Evolutionary conservation across 2,113 vertebrate species (phyloP).

Genomic region (Dascyllus trimaculatus): DNA sequence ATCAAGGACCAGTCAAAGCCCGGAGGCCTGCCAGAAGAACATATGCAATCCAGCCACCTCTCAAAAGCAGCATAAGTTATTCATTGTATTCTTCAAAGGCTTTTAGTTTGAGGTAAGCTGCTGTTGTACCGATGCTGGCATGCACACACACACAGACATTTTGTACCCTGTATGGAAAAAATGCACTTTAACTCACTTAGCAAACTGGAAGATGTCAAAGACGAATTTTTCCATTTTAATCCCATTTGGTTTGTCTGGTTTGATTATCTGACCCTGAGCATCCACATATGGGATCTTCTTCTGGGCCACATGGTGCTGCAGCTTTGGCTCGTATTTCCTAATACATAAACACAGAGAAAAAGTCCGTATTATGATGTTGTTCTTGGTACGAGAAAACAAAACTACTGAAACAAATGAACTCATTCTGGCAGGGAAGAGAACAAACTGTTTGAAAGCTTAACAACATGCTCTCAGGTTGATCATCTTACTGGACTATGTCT

Average conservation of each 20-base stretch:
- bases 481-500: constrained; percentile 91
- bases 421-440: neutral
- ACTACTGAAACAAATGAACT: neutral
- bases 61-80: constrained; percentile 21
- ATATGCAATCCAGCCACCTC: constrained; percentile 25
- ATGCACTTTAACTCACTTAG: constrained; percentile 88
- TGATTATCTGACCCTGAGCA: constrained; percentile 86
- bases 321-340: constrained; percentile 90
- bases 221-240: constrained; percentile 99
- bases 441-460: neutral
- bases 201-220: constrained; percentile 98
- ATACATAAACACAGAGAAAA: constrained; percentile 19
- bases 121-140: constrained; percentile 12
- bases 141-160: constrained; percentile 52
- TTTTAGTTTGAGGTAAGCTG: constrained; percentile 19
- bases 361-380: neutral
- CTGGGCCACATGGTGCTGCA: constrained; percentile 96
- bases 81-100: constrained; percentile 13
- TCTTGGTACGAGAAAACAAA: neutral
- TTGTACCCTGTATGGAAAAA: constrained; percentile 32
- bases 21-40: constrained; percentile 30
- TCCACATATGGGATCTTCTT: constrained; percentile 96
- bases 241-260: constrained; percentile 95
- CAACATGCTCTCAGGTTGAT: neutral
- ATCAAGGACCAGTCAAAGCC: constrained; percentile 34